phyloP scores from a whole-genome alignment of 2,113 vertebrate species.

The Casuarius casuarius region DNA sequence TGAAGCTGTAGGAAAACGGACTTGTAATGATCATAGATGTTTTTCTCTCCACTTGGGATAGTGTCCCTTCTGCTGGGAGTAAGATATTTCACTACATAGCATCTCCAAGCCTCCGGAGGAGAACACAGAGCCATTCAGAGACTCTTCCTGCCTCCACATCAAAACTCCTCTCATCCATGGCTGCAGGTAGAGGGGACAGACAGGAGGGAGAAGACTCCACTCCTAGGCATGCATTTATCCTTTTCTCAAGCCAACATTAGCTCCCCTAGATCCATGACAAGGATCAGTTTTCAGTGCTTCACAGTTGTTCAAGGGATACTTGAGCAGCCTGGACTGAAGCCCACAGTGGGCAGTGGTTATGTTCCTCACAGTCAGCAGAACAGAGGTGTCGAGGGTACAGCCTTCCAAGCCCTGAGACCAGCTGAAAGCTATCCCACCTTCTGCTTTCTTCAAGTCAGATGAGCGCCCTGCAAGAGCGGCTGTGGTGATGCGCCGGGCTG shows the following conservation, averaged over 20 bases:
- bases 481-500: no score
- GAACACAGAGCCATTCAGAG: rapidly evolving
- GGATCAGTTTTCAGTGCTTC: background rate
- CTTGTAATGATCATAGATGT: background rate
- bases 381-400: no score
- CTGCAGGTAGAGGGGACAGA: background rate
- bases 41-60: background rate
- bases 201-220: background rate
- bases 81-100: rapidly evolving
- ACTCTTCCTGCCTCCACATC: background rate
- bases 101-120: background rate
- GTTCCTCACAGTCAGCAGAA: no score
- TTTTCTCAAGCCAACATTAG: background rate
- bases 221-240: background rate
- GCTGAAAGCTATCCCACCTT: background rate
- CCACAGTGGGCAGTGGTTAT: background rate
- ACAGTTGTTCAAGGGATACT: rapidly evolving
- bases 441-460: background rate
- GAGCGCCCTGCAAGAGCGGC: background rate
- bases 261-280: rapidly evolving
- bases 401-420: no score
- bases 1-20: background rate
- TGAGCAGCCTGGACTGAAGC: rapidly evolving
- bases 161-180: background rate
- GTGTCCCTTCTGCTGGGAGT: background rate